These are phyloP conservation scores for Ochlodes sylvanus DNA, from an alignment of 2,888 invertebrate genomes.

Conservation along the genomic window DNA sequence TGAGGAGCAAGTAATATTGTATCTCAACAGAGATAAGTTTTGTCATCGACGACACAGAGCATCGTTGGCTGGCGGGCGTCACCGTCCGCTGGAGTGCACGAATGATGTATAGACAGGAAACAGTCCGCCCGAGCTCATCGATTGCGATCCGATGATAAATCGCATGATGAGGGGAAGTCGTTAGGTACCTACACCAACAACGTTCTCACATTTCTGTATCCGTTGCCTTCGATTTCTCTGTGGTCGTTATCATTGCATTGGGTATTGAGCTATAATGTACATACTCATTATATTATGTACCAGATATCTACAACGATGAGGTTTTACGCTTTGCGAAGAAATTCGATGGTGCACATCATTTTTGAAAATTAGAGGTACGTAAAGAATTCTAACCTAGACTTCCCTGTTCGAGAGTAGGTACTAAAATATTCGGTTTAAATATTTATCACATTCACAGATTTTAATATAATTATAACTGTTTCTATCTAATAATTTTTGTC, in stretches of 20 bases:
- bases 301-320: no score
- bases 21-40: background rate
- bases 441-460: no score
- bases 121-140: background rate
- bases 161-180: slow-evolving; percentile 19
- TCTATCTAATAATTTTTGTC: no score
- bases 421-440: no score
- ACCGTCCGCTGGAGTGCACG: background rate
- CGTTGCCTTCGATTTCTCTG: slow-evolving; percentile 12
- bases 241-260: background rate
- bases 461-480: no score
- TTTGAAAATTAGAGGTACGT: no score
- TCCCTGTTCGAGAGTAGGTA: no score
- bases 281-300: no score
- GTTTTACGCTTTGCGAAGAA: no score
- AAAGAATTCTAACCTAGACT: no score
- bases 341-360: no score
- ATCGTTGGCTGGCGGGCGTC: background rate
- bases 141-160: slow-evolving; percentile 13
- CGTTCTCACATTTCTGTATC: slow-evolving; percentile 15
- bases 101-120: slow-evolving; percentile 24
- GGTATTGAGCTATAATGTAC: background rate
- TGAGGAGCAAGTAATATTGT: no score
- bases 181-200: slow-evolving; percentile 2
- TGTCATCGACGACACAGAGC: background rate